Evolutionary conservation across 2,888 invertebrate species (phyloP).

Genomic region (Drosophila algonquin): DNA sequence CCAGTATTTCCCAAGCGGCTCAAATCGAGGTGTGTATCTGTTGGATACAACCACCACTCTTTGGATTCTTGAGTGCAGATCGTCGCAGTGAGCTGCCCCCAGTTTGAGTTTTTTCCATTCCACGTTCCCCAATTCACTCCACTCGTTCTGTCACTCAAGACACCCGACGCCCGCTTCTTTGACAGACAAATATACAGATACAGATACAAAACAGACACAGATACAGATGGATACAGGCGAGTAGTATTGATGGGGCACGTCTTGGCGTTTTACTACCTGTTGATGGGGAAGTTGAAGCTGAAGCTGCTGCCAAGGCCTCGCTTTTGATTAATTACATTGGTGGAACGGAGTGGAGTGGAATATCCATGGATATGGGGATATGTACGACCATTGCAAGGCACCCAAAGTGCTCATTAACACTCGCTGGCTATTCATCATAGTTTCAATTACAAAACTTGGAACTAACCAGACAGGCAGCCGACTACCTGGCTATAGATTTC

Average conservation of each 20-base stretch:
- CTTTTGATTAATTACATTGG: constrained; percentile 44
- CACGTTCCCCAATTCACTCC: not conserved
- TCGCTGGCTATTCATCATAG: constrained; percentile 65
- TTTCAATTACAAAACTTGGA: constrained; percentile 59
- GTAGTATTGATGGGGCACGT: constrained; percentile 71
- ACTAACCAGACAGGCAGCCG: constrained; percentile 25
- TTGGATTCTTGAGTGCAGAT: constrained; percentile 10
- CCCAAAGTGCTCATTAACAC: constrained; percentile 69
- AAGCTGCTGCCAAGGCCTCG: constrained; percentile 35
- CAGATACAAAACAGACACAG: constrained; percentile 17
- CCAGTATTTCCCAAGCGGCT: constrained; percentile 65
- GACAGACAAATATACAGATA: constrained; percentile 51
- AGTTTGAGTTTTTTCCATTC: not conserved
- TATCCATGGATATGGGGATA: constrained; percentile 24
- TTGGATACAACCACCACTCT: constrained; percentile 35
- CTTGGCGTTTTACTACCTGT: constrained; percentile 81
- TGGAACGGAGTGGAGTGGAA: constrained; percentile 30
- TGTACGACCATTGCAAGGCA: constrained; percentile 5
- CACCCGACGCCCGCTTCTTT: constrained; percentile 73
- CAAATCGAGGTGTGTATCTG: constrained; percentile 67
- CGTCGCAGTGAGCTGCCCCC: not conserved
- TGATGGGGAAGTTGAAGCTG: constrained; percentile 46
- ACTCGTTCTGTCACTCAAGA: constrained; percentile 61
- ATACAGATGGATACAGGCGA: constrained; percentile 28
- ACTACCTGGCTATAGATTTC: not conserved